phyloP scores from a whole-genome alignment of 2,888 invertebrate genomes.

The Neria commutata region DNA sequence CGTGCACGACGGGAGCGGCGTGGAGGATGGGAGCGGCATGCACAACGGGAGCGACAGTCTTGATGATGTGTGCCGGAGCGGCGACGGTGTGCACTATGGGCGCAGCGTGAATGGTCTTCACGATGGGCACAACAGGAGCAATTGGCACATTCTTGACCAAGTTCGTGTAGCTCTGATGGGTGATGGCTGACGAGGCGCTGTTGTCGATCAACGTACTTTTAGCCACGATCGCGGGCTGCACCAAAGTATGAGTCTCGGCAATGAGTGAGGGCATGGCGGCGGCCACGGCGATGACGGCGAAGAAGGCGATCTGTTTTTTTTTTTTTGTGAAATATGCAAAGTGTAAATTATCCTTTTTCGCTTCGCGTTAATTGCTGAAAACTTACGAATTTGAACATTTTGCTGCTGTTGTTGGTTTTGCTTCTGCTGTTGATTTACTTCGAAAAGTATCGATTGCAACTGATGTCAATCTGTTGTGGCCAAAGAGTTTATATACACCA shows the following conservation, averaged over 20 bases:
- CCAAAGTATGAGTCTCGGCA: conserved; percentile 46
- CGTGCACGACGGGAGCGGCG: conserved; percentile 21
- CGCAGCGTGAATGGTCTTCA: conserved; percentile 19
- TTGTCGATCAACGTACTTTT: conserved; percentile 54
- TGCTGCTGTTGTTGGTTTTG: background rate
- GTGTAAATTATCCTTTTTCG: too few species aligned
- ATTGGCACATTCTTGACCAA: conserved; percentile 54
- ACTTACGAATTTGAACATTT: background rate
- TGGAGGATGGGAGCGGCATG: conserved; percentile 28
- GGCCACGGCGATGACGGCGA: conserved; percentile 65
- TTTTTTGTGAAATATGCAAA: too few species aligned
- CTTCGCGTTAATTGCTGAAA: too few species aligned
- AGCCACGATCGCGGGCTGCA: conserved; percentile 51
- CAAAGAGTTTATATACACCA: conserved; percentile 42
- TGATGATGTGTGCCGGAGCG: conserved; percentile 32
- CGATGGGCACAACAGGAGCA: background rate
- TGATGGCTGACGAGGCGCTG: conserved; percentile 63
- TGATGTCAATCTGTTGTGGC: conserved; percentile 38
- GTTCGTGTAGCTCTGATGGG: conserved; percentile 66
- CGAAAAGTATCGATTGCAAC: conserved; percentile 42
- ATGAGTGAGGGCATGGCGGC: conserved; percentile 57
- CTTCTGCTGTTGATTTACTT: conserved; percentile 30
- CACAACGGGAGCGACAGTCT: conserved; percentile 39
- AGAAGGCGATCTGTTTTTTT: conserved; percentile 68
- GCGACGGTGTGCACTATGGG: conserved; percentile 19